Conservation (phyloP, 2,113 vertebrate genomes). For the Herpetotheres cachinnans region DNA sequence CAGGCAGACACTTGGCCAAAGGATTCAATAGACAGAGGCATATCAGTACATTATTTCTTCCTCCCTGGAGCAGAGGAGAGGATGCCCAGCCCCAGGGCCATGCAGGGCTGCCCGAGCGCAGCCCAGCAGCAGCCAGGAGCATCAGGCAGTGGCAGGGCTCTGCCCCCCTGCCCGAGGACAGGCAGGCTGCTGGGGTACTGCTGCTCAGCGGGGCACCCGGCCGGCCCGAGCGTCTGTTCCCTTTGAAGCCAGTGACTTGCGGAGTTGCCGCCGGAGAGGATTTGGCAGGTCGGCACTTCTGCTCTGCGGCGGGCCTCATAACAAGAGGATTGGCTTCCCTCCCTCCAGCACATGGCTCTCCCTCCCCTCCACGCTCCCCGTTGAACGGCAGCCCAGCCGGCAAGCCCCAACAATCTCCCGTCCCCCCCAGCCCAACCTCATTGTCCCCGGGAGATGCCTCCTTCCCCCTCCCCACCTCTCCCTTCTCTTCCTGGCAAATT, state of each 20-base stretch:
- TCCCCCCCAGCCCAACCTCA: slow-evolving; percentile 13
- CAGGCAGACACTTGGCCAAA: neutral
- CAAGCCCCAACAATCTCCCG: slow-evolving; percentile 15
- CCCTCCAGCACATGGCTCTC: slow-evolving; percentile 56
- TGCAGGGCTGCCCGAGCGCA: fast-evolving
- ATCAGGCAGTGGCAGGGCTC: neutral
- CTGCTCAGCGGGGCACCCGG: neutral
- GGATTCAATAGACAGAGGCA: neutral
- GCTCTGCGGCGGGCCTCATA: slow-evolving; percentile 35
- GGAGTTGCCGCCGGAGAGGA: slow-evolving; percentile 5
- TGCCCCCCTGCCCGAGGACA: neutral
- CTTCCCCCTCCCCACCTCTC: slow-evolving; percentile 40
- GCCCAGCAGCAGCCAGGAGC: neutral
- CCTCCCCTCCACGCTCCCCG: neutral
- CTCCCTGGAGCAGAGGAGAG: neutral
- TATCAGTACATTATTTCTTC: neutral
- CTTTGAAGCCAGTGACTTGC: slow-evolving; percentile 3
- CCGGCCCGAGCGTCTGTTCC: slow-evolving; percentile 9
- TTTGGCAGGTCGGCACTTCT: slow-evolving; percentile 52
- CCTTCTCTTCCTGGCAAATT: slow-evolving; percentile 37
- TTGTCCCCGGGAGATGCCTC: slow-evolving; percentile 57
- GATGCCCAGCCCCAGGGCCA: neutral
- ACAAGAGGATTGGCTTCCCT: slow-evolving; percentile 59
- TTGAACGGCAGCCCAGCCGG: neutral
- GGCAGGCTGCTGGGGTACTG: neutral